Evolutionary conservation across 2,888 invertebrate genomes (phyloP).

Genomic region (Andrena dorsata): DNA sequence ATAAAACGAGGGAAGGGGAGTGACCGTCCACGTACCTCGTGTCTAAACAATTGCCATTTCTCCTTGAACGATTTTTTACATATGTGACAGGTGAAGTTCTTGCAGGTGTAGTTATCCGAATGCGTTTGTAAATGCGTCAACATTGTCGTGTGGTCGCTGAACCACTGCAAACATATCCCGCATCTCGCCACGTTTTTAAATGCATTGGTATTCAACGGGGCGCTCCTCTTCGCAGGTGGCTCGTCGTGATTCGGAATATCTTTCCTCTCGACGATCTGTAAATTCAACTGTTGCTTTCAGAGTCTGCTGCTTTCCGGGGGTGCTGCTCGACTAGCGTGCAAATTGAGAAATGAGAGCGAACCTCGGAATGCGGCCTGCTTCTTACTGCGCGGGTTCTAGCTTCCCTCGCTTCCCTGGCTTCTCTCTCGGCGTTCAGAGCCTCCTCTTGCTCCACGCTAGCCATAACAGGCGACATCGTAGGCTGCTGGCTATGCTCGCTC

Average conservation of each 20-base stretch:
- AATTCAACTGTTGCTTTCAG: constrained; percentile 14
- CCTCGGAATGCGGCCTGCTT: constrained; percentile 74
- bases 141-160: constrained; percentile 80
- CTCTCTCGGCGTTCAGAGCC: constrained; percentile 79
- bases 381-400: constrained; percentile 69
- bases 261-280: constrained; percentile 71
- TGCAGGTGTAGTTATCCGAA: constrained; percentile 74
- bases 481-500: constrained; percentile 77
- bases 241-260: constrained; percentile 65
- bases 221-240: constrained; percentile 67
- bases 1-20: constrained; percentile 1
- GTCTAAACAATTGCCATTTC: constrained; percentile 79
- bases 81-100: constrained; percentile 74
- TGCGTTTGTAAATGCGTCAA: constrained; percentile 79
- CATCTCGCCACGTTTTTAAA: constrained; percentile 78
- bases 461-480: constrained; percentile 73
- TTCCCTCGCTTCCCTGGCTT: constrained; percentile 78
- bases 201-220: constrained; percentile 55
- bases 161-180: constrained; percentile 79
- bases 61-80: constrained; percentile 81
- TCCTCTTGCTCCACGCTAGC: constrained; percentile 80
- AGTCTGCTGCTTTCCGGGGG: no score
- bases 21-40: constrained; percentile 73
- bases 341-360: constrained; percentile 23
- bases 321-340: background rate